Evolutionary conservation across 2,797 vertebrate genomes (phyloP).

Genomic region (Pangasius larnaudii): DNA sequence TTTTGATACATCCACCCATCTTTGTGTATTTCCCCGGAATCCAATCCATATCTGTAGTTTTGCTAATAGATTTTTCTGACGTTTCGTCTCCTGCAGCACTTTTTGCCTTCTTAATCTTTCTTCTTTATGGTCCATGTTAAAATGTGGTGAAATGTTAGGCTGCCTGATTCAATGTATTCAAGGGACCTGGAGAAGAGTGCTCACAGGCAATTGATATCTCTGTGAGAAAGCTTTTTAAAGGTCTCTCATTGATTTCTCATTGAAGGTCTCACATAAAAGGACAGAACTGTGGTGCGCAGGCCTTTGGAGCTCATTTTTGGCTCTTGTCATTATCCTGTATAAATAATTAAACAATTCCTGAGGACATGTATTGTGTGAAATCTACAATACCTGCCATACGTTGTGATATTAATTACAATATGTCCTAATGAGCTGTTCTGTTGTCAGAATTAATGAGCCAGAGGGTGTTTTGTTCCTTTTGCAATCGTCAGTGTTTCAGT

Average conservation of each 20-base stretch:
- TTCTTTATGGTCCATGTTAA: conserved; percentile 23
- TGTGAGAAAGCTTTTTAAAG: conserved; percentile 38
- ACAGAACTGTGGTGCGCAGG: conserved; percentile 12
- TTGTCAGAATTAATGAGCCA: conserved; percentile 50
- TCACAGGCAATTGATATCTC: conserved; percentile 27
- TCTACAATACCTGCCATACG: conserved; percentile 49
- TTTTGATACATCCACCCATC: no score
- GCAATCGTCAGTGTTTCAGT: conserved; percentile 18
- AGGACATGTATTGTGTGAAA: conserved; percentile 34
- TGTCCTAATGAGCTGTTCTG: conserved; percentile 33
- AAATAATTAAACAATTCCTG: conserved; percentile 25
- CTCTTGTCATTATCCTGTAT: conserved; percentile 23
- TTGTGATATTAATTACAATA: conserved; percentile 49
- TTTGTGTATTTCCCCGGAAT: conserved; percentile 5
- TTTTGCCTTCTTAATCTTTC: conserved; percentile 1
- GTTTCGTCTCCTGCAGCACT: conserved; percentile 4
- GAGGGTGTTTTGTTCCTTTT: conserved; percentile 49
- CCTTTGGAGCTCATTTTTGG: background rate
- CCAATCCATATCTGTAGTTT: conserved; percentile 3
- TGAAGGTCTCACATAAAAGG: conserved; percentile 13
- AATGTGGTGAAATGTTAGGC: conserved; percentile 19
- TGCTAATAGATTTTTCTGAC: conserved; percentile 21
- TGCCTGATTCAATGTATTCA: conserved; percentile 21
- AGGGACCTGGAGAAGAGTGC: conserved; percentile 6
- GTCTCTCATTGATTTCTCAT: conserved; percentile 31